These are phyloP conservation scores for Naso thynnoides DNA, from an alignment of 2,797 vertebrate species.

Conservation along the genomic window DNA sequence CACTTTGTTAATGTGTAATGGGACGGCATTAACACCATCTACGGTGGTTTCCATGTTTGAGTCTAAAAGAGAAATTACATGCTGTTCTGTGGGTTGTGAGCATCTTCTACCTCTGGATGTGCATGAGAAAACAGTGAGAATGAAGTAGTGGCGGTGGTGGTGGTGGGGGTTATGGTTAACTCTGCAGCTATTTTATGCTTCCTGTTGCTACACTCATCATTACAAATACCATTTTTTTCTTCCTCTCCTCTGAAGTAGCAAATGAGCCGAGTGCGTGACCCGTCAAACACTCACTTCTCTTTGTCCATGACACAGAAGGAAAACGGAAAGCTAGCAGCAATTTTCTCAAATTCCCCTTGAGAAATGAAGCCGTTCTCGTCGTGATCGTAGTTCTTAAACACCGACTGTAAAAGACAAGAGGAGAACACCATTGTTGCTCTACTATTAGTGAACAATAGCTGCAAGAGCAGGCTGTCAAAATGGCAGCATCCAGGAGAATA, in stretches of 20 bases:
- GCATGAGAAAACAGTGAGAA: slow-evolving; percentile 17
- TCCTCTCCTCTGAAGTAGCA: slow-evolving; percentile 57
- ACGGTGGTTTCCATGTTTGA: slow-evolving; percentile 6
- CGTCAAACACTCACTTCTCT: slow-evolving; percentile 90
- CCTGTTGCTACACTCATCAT: slow-evolving; percentile 67
- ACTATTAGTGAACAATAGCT: slow-evolving; percentile 47
- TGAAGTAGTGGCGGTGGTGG: slow-evolving; percentile 38
- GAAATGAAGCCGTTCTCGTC: slow-evolving; percentile 96
- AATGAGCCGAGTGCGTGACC: slow-evolving; percentile 44
- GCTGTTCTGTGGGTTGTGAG: slow-evolving; percentile 4
- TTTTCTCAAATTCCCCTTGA: slow-evolving; percentile 97
- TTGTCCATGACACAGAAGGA: slow-evolving; percentile 97
- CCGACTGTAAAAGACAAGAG: slow-evolving; percentile 86
- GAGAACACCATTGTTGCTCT: slow-evolving; percentile 39
- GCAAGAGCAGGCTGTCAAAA: slow-evolving; percentile 39
- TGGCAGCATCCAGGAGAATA: slow-evolving; percentile 37
- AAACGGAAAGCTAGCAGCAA: slow-evolving; percentile 94
- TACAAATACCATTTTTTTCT: slow-evolving; percentile 67
- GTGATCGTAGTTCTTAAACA: slow-evolving; percentile 98
- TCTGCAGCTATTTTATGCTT: slow-evolving; percentile 66
- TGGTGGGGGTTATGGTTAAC: slow-evolving; percentile 54
- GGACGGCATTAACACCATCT: background rate
- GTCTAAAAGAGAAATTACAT: slow-evolving; percentile 1
- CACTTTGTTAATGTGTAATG: background rate
- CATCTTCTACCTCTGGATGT: background rate